phyloP scores from a whole-genome alignment of 2,888 invertebrate species.

The Drymonia ruficornis region DNA sequence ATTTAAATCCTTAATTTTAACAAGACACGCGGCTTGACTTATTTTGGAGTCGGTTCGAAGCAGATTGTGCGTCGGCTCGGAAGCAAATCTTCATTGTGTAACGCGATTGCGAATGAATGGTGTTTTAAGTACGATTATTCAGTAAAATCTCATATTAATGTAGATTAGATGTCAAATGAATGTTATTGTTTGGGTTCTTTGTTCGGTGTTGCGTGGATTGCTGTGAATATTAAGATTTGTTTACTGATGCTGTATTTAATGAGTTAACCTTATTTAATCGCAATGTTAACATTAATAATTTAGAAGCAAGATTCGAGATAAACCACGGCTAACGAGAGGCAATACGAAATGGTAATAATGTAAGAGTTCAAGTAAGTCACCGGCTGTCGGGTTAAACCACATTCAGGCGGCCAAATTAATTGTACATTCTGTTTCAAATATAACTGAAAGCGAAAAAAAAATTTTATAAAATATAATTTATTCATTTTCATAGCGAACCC shows the following conservation, averaged over 20 bases:
- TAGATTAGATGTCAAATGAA: constrained; percentile 71
- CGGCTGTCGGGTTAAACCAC: too few relatives aligned
- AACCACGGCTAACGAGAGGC: too few relatives aligned
- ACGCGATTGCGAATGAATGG: constrained; percentile 69
- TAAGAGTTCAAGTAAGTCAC: too few relatives aligned
- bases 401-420: too few relatives aligned
- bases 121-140: constrained; percentile 71
- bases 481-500: too few relatives aligned
- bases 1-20: constrained; percentile 79
- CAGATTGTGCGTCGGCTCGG: constrained; percentile 72
- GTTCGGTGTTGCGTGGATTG: constrained; percentile 38
- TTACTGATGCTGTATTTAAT: constrained; percentile 8
- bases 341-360: too few relatives aligned
- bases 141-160: constrained; percentile 78
- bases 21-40: constrained; percentile 70
- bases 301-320: not conserved
- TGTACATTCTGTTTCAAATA: too few relatives aligned
- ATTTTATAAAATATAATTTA: too few relatives aligned
- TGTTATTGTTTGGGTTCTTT: constrained; percentile 66
- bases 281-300: not conserved
- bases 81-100: constrained; percentile 73
- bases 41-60: constrained; percentile 48
- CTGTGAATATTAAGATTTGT: constrained; percentile 28
- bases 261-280: constrained; percentile 4
- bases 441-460: too few relatives aligned